phyloP scores from a whole-genome alignment of 2,888 invertebrate genomes.

The Eretmocerus hayati region DNA sequence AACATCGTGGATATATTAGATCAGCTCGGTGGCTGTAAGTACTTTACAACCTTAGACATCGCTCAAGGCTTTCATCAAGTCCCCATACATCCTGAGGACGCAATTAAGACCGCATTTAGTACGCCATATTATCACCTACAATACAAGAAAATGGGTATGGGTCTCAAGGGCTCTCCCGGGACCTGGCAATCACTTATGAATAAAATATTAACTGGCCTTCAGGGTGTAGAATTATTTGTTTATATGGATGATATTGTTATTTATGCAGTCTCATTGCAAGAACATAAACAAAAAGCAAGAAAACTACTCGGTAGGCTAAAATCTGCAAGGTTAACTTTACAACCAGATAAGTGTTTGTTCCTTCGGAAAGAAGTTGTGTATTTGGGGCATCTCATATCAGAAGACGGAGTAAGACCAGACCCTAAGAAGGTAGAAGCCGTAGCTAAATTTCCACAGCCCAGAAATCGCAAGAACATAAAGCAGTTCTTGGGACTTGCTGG shows the following conservation, averaged over 20 bases:
- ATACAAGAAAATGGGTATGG: not conserved
- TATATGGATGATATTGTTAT: constrained; percentile 3
- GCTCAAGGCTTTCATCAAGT: not conserved
- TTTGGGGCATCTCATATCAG: constrained; percentile 4
- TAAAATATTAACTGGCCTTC: not conserved
- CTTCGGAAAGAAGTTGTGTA: constrained; percentile 5
- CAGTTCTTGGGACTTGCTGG: not conserved
- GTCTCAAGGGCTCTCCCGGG: not conserved
- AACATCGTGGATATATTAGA: not conserved
- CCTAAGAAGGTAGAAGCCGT: not conserved
- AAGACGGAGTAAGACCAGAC: not conserved
- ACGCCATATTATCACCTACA: not conserved
- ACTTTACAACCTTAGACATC: not conserved
- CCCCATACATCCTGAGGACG: not conserved
- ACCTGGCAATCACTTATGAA: not conserved
- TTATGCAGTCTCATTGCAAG: not conserved
- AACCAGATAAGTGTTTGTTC: constrained; percentile 8
- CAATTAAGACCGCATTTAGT: not conserved
- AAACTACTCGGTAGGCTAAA: constrained; percentile 4
- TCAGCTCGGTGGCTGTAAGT: not conserved
- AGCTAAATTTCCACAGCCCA: not conserved
- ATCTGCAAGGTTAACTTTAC: not conserved
- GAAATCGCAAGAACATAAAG: not conserved
- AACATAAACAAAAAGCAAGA: not conserved
- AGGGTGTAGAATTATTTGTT: not conserved